A percentile compares a stretch with the other conserved stretches of the same genome.
Conservation (phyloP, 1,140 invertebrate species). For the Luehdorfia chinensis region DNA sequence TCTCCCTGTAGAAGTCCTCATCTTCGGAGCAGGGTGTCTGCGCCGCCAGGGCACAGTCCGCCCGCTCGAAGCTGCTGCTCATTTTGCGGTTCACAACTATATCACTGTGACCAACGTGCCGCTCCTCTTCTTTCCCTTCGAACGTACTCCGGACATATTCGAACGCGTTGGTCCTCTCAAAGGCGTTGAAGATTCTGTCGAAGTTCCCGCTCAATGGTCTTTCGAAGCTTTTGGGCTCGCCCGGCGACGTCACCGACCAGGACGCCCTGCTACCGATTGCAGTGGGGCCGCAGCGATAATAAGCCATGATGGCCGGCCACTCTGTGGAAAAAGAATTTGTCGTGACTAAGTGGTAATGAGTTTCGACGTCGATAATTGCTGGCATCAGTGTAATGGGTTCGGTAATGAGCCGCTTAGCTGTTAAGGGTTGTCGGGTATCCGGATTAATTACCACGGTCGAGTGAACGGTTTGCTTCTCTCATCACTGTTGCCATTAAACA, state of each 20-base stretch:
- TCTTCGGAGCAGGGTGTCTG: constrained; percentile 81
- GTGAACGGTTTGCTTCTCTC: too few species aligned
- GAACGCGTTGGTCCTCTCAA: constrained; percentile 72
- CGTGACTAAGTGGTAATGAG: neutral
- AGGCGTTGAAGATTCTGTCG: constrained; percentile 74
- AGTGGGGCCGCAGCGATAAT: constrained; percentile 79
- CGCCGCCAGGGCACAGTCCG: constrained; percentile 76
- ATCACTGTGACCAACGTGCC: constrained; percentile 55
- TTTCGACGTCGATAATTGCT: constrained; percentile 2
- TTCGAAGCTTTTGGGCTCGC: constrained; percentile 55
- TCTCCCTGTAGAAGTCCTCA: constrained; percentile 86
- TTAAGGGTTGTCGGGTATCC: neutral
- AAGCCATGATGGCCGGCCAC: constrained; percentile 73
- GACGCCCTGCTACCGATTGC: constrained; percentile 81
- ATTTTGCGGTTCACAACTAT: constrained; percentile 68
- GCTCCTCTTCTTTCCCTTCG: constrained; percentile 47
- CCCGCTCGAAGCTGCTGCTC: constrained; percentile 76
- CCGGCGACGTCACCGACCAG: constrained; percentile 80
- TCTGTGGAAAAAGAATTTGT: constrained; percentile 22
- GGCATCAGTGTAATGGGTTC: constrained; percentile 1
- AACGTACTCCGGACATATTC: constrained; percentile 64
- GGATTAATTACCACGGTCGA: neutral
- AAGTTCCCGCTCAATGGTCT: constrained; percentile 69
- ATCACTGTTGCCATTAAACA: too few species aligned
- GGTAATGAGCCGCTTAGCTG: neutral